Conservation (phyloP, 2,113 vertebrate species). For the Apeltes quadracus region DNA sequence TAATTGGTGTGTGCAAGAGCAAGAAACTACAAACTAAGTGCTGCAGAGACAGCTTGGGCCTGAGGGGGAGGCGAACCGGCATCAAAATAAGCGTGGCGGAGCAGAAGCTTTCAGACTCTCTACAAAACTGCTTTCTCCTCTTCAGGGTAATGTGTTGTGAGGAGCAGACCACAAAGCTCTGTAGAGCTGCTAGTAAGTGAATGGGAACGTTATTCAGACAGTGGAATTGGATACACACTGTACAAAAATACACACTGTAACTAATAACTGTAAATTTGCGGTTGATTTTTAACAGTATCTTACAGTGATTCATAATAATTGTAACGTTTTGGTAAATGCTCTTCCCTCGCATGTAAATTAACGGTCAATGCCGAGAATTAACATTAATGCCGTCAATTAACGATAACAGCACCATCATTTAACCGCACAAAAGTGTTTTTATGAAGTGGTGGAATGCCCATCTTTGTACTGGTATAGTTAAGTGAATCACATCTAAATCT, state of each 20-base stretch:
- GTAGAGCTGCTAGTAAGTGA: slow-evolving; percentile 13
- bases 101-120: slow-evolving; percentile 1
- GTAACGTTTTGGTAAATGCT: too few relatives aligned
- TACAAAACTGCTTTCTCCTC: background rate
- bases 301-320: too few relatives aligned
- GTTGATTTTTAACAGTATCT: too few relatives aligned
- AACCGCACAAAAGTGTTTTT: too few relatives aligned
- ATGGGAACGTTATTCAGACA: background rate
- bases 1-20: slow-evolving; percentile 50
- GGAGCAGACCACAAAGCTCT: slow-evolving; percentile 15
- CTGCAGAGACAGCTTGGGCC: slow-evolving; percentile 46
- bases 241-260: background rate
- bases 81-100: slow-evolving; percentile 20
- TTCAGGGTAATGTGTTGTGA: slow-evolving; percentile 10
- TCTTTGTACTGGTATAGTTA: too few relatives aligned
- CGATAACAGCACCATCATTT: too few relatives aligned
- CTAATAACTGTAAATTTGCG: too few relatives aligned
- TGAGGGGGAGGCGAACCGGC: slow-evolving; percentile 25
- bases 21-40: slow-evolving; percentile 62
- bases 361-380: too few relatives aligned
- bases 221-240: background rate
- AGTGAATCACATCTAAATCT: too few relatives aligned
- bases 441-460: too few relatives aligned
- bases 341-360: too few relatives aligned
- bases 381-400: too few relatives aligned